Percentiles rank a stretch among this genome's conserved stretches.
Conservation (phyloP, 2,888 invertebrate genomes). For the Blastobasis adustella region DNA sequence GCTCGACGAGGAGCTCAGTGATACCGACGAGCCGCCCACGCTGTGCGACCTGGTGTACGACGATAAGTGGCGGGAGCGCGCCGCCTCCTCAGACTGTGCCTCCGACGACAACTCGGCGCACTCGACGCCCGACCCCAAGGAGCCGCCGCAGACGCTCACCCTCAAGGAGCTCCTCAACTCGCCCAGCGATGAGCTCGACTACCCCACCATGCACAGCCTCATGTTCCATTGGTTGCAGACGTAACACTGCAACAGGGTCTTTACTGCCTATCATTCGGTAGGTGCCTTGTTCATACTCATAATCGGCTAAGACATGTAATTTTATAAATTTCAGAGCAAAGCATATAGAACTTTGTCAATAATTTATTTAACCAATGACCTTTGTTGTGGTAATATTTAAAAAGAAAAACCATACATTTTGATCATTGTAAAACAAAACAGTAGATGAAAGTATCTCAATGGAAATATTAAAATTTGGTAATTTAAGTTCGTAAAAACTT, state of each 20-base stretch:
- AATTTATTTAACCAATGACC: no score
- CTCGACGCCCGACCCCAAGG: slow-evolving; percentile 44
- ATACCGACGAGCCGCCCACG: slow-evolving; percentile 62
- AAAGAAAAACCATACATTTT: no score
- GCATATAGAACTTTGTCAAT: no score
- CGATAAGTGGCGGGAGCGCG: slow-evolving; percentile 50
- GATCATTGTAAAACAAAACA: no score
- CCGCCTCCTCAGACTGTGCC: slow-evolving; percentile 50
- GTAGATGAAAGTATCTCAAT: no score
- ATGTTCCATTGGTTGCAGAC: slow-evolving; percentile 72
- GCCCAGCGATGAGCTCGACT: slow-evolving; percentile 64
- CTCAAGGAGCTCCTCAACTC: slow-evolving; percentile 58
- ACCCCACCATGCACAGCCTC: slow-evolving; percentile 66
- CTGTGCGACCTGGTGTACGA: slow-evolving; percentile 57
- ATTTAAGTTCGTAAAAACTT: no score
- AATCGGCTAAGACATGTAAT: no score
- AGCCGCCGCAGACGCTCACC: slow-evolving; percentile 24
- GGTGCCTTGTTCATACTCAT: no score
- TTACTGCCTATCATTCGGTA: slow-evolving; percentile 1
- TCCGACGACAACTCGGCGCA: slow-evolving; percentile 66
- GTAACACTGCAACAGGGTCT: slow-evolving; percentile 35
- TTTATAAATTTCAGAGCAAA: no score
- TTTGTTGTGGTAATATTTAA: no score
- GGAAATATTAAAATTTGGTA: no score
- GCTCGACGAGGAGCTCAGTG: slow-evolving; percentile 55